Evolutionary conservation across 2,888 invertebrate species (phyloP).

Genomic region (Eurois occulta): DNA sequence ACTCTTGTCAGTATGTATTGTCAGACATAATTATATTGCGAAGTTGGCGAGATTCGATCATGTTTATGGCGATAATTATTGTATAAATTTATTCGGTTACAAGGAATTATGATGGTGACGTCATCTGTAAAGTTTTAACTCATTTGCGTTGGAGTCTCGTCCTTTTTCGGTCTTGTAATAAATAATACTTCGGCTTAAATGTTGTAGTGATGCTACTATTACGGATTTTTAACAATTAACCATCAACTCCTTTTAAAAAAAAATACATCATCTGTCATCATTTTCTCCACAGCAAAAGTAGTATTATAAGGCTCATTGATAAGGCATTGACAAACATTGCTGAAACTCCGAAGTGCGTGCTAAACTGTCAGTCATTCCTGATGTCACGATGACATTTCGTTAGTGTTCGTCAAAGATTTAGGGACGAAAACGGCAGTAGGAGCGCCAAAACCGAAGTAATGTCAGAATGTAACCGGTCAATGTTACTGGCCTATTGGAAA

Average conservation of each 20-base stretch:
- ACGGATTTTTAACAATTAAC: not conserved
- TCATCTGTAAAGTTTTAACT: slow-evolving; percentile 25
- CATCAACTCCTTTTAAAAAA: not conserved
- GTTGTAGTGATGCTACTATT: slow-evolving; percentile 16
- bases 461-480: slow-evolving; percentile 20
- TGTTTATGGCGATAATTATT: slow-evolving; percentile 62
- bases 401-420: slow-evolving; percentile 47
- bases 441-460: slow-evolving; percentile 15
- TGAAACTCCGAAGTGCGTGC: slow-evolving; percentile 25
- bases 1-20: slow-evolving; percentile 59
- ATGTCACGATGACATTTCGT: slow-evolving; percentile 56
- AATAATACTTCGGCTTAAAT: slow-evolving; percentile 39
- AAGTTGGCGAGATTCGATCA: slow-evolving; percentile 53
- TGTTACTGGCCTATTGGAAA: not conserved
- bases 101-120: slow-evolving; percentile 52
- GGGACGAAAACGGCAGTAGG: slow-evolving; percentile 1
- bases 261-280: slow-evolving; percentile 1
- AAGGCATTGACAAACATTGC: slow-evolving; percentile 10
- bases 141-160: slow-evolving; percentile 36
- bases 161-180: slow-evolving; percentile 36
- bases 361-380: slow-evolving; percentile 40
- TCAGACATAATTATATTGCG: slow-evolving; percentile 63
- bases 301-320: not conserved
- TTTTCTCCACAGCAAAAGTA: not conserved
- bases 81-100: slow-evolving; percentile 45